Conservation (phyloP, 2,797 vertebrate species). For the Cygnus olor region DNA sequence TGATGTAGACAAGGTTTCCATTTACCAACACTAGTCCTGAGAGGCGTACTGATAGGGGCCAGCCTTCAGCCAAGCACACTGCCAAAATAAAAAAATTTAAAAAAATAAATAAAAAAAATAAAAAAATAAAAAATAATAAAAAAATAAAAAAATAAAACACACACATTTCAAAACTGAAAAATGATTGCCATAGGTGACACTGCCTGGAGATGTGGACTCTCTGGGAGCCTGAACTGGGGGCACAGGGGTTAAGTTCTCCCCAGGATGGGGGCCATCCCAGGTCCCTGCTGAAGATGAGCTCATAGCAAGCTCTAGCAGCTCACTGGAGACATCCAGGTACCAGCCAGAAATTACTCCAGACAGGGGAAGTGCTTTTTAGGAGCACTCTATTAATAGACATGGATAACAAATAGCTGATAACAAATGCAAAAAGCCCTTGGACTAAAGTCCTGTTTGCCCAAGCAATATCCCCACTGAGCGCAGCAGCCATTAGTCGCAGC, state of each 20-base stretch:
- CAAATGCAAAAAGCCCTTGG: neutral
- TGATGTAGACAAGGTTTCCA: neutral
- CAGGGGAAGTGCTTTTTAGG: neutral
- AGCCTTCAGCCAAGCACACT: neutral
- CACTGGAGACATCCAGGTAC: neutral
- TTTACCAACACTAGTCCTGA: accelerated
- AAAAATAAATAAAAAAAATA: too few relatives aligned
- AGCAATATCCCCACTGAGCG: neutral
- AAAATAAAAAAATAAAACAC: neutral
- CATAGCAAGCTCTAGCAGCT: neutral
- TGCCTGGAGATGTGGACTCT: neutral
- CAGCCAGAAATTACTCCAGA: neutral
- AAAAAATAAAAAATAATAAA: neutral
- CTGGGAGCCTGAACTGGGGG: neutral
- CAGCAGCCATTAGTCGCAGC: neutral
- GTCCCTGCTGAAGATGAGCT: neutral
- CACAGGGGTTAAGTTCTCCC: neutral
- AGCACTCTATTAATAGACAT: neutral
- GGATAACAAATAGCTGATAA: neutral
- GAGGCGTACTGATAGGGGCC: accelerated
- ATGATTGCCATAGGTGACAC: accelerated
- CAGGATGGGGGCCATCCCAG: accelerated
- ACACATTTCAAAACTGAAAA: neutral
- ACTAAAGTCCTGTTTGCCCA: neutral
- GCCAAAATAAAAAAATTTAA: neutral